Base-by-base conservation (phyloP, 2,888 invertebrate genomes). In the Synanthedon tipuliformis region DNA sequence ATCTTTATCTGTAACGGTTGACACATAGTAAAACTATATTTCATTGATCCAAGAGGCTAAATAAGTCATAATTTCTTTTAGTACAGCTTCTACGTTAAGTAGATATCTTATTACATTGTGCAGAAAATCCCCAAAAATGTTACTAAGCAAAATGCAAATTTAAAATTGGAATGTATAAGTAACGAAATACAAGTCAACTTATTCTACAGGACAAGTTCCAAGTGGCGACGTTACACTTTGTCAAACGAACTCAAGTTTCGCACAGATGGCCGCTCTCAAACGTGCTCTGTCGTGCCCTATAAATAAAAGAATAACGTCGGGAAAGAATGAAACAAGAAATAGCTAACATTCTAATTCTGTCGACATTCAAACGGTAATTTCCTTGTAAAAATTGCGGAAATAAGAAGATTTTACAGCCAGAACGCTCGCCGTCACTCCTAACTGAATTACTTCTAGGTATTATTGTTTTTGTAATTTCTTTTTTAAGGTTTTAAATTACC, bases 361-460 rank as follows among this genome's bases (percentile, higher is more conserved):
- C 45, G 50, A 52, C 27, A 40, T 53, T 53, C 54, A 51, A 55
- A 52, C 51, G 51, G 53, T 53, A 54, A 58, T 57, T 56, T 56
- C 58, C 56, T 53, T 13, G 48, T 27, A 50, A 50, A 55, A 50
- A 56, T 52, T 51, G 52, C 53, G 60, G 60, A 60, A 60, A 58
- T 57, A 53, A 55, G 54, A 53, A 49, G 57, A 58, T 57, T 60
- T 56, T 56, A 57, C 53, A 54, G 54, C 54, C 34, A 10, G 56
- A 55, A 53, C 52, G 53, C 53, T 49, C 12, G 50, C 18, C 34
- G 51, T 52, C 40, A 15, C 27, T 48, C 45, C 45, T 16, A 50
- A 54, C 34, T 56, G 52, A 51, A 56, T 52, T 52, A 49, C 40
- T 34, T 34, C 40, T 34, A n/a, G n/a, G n/a, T n/a, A 40, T 40